A percentile compares a stretch with the other conserved stretches of the same genome.
phyloP scores from a whole-genome alignment of 2,797 vertebrate genomes.

The Potorous gilbertii region DNA sequence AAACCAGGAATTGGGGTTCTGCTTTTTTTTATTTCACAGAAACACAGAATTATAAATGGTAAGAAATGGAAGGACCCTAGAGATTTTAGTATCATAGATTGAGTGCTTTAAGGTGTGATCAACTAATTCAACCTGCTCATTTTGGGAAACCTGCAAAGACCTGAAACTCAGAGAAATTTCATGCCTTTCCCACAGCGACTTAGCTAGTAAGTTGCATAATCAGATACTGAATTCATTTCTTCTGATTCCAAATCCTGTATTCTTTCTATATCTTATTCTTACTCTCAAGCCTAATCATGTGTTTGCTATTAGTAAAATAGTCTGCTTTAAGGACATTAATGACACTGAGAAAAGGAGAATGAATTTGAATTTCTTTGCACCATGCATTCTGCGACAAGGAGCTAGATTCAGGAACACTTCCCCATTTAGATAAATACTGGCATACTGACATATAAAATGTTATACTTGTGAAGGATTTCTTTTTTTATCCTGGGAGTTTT shows the following conservation, averaged over 20 bases:
- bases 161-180: not conserved
- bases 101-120: not conserved
- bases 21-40: not conserved
- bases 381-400: not conserved
- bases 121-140: not conserved
- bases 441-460: conserved; percentile 28
- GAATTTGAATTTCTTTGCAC: not conserved
- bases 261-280: not conserved
- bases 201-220: not conserved
- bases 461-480: not conserved
- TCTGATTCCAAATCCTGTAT: not conserved
- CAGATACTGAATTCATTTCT: not conserved
- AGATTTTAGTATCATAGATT: not conserved
- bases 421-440: not conserved
- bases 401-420: not conserved
- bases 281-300: conserved; percentile 5
- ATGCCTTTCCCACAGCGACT: not conserved
- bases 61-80: not conserved
- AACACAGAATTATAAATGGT: not conserved
- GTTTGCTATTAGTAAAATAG: not conserved
- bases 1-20: not conserved
- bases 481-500: not conserved
- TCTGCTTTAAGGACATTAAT: conserved; percentile 37
- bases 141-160: not conserved
- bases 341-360: not conserved